Conservation (phyloP, 1,140 invertebrate genomes). For the Drosophila kikkawai region DNA sequence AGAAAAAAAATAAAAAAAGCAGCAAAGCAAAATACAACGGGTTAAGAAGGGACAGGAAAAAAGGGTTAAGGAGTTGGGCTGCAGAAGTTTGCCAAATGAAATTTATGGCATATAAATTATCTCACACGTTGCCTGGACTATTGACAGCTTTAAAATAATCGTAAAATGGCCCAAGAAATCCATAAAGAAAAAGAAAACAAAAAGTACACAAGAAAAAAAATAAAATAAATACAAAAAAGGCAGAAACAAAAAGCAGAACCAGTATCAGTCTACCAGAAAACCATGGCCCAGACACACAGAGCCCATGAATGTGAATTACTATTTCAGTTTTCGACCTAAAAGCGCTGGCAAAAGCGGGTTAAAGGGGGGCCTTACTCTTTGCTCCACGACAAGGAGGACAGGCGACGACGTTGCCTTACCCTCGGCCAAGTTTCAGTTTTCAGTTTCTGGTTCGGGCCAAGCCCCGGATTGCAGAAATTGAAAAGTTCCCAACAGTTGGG, state of each 20-base stretch:
- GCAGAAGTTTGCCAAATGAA: constrained; percentile 70
- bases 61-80: constrained; percentile 8
- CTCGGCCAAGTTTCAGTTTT: constrained; percentile 42
- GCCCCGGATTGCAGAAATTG: constrained; percentile 64
- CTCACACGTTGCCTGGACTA: constrained; percentile 79
- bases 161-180: constrained; percentile 80
- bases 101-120: constrained; percentile 84
- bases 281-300: constrained; percentile 42
- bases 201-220: neutral
- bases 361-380: neutral
- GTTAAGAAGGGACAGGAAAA: neutral
- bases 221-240: neutral
- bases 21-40: constrained; percentile 25
- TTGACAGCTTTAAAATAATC: constrained; percentile 84
- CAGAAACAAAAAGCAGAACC: constrained; percentile 58
- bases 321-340: constrained; percentile 72
- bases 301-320: constrained; percentile 81
- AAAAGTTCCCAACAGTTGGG: constrained; percentile 80
- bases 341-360: constrained; percentile 37
- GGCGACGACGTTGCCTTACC: constrained; percentile 69
- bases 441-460: constrained; percentile 22
- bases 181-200: constrained; percentile 59
- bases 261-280: constrained; percentile 40
- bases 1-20: constrained; percentile 45
- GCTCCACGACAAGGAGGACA: constrained; percentile 37